A percentile compares a stretch with the other conserved stretches of the same genome.
phyloP scores from a whole-genome alignment of 2,113 vertebrate species.

The Atractosteus spatula region DNA sequence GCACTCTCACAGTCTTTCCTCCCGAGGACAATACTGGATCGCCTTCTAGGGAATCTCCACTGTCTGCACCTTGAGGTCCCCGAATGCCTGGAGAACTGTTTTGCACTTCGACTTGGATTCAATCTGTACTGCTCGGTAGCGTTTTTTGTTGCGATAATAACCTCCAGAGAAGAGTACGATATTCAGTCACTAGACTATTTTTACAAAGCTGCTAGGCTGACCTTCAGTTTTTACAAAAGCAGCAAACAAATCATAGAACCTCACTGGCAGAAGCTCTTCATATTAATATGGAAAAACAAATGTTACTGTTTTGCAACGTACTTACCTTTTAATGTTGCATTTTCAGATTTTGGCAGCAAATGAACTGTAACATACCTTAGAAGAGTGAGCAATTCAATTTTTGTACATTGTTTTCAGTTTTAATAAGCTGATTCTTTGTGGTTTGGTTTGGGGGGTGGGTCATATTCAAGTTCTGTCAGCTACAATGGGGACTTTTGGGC shows the following conservation, averaged over 20 bases:
- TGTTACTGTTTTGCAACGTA: conserved; percentile 55
- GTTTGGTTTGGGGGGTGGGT: conserved; percentile 45
- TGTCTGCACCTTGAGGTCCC: conserved; percentile 84
- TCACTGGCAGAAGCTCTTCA: conserved; percentile 1
- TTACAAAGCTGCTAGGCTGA: conserved; percentile 51
- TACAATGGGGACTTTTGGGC: conserved; percentile 10
- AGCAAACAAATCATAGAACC: conserved; percentile 6
- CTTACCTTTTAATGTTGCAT: conserved; percentile 58
- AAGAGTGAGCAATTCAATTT: conserved; percentile 73
- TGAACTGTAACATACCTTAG: conserved; percentile 49
- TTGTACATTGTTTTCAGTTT: conserved; percentile 70
- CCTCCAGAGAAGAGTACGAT: not conserved
- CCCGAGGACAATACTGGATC: conserved; percentile 90
- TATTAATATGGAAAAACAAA: conserved; percentile 31
- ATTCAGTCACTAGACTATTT: conserved; percentile 37
- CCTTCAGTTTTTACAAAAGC: conserved; percentile 46
- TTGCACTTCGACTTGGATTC: conserved; percentile 74
- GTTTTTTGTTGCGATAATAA: conserved; percentile 29
- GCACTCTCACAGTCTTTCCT: conserved; percentile 95
- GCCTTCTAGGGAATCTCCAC: conserved; percentile 90
- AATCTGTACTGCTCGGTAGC: conserved; percentile 47
- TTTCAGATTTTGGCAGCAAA: conserved; percentile 31
- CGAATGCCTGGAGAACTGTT: conserved; percentile 62
- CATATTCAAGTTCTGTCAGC: conserved; percentile 42
- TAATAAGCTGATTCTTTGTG: conserved; percentile 48